Conservation (phyloP, 2,888 invertebrate species). For the Calephelis perditalis region DNA sequence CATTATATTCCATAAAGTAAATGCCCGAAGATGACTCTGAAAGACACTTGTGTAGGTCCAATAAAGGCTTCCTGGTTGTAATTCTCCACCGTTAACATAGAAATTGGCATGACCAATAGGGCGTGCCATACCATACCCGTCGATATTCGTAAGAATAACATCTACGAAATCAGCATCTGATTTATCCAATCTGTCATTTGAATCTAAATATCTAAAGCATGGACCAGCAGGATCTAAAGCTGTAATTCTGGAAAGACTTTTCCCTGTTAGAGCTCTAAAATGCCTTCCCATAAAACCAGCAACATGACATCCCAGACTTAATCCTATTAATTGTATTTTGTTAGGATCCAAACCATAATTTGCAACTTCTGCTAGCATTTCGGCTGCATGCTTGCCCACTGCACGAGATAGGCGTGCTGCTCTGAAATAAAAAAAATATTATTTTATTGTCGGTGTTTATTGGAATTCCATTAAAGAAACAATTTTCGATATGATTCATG, state of each 20-base stretch:
- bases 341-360: constrained; percentile 48
- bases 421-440: constrained; percentile 38
- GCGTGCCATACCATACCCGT: constrained; percentile 54
- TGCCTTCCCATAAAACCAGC: constrained; percentile 54
- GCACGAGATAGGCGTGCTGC: constrained; percentile 45
- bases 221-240: constrained; percentile 22
- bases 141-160: constrained; percentile 51
- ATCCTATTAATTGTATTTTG: constrained; percentile 46
- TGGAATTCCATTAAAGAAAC: too few species aligned
- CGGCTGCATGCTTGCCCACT: constrained; percentile 46
- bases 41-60: constrained; percentile 34
- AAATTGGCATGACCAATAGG: constrained; percentile 57
- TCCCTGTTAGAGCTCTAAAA: constrained; percentile 43
- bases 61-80: constrained; percentile 36
- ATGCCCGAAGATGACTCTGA: constrained; percentile 37
- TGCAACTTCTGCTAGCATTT: constrained; percentile 49
- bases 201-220: too few species aligned
- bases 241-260: constrained; percentile 44
- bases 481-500: too few species aligned
- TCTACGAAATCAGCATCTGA: constrained; percentile 46
- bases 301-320: constrained; percentile 57
- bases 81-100: constrained; percentile 62
- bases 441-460: too few species aligned
- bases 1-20: constrained; percentile 35
- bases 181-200: too few species aligned